Conservation (phyloP, 2,888 invertebrate species). For the Cyaniris semiargus region DNA sequence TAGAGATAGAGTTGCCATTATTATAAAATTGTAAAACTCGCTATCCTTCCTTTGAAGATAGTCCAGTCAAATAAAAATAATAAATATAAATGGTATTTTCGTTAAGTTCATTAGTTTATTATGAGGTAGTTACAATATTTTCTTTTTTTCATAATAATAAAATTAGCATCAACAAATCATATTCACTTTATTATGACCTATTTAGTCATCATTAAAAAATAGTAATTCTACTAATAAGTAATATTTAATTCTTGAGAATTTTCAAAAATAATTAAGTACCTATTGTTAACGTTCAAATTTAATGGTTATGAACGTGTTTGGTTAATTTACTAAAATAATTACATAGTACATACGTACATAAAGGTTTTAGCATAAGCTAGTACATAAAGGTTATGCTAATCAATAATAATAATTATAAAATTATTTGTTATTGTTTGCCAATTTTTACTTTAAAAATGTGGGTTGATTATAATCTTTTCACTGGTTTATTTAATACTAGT, state of each 20-base stretch:
- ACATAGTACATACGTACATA: not conserved
- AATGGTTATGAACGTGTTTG: not conserved
- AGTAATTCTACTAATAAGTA: too few relatives aligned
- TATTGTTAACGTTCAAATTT: not conserved
- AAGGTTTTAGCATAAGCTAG: too few relatives aligned
- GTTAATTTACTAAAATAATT: not conserved
- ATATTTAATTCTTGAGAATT: not conserved
- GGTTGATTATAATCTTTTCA: not conserved
- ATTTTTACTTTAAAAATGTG: not conserved
- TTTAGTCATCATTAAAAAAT: too few relatives aligned
- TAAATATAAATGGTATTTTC: not conserved
- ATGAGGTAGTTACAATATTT: too few relatives aligned
- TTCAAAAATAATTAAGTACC: not conserved
- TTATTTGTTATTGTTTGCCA: not conserved
- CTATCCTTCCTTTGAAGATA: not conserved
- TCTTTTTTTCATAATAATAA: too few relatives aligned
- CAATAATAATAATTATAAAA: not conserved
- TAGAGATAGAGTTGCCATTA: not conserved
- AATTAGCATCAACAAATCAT: too few relatives aligned
- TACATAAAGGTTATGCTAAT: not conserved
- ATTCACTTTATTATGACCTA: too few relatives aligned
- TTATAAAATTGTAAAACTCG: not conserved
- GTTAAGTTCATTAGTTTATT: not conserved
- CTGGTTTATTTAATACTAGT: not conserved
- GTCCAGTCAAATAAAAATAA: not conserved